Percentiles rank a stretch among this genome's conserved stretches.
phyloP scores from a whole-genome alignment of 2,888 invertebrate genomes.

The Shargacucullia verbasci region DNA sequence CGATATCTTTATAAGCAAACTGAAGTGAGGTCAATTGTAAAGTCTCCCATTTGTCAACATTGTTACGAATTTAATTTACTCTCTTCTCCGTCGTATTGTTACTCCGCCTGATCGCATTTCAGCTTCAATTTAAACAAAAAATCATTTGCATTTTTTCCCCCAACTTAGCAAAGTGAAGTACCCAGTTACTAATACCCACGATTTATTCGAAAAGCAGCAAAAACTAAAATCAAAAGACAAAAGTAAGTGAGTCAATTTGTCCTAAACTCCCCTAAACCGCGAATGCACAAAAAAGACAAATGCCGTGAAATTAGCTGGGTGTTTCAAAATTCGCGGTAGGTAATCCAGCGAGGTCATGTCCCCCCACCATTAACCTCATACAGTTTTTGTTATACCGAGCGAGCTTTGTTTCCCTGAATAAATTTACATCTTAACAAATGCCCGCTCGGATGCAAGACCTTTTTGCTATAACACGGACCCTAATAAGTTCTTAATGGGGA shows the following conservation, averaged over 20 bases:
- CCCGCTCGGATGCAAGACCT: constrained; percentile 69
- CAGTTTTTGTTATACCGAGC: constrained; percentile 76
- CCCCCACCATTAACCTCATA: constrained; percentile 73
- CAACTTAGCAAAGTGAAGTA: constrained; percentile 23
- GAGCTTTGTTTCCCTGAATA: constrained; percentile 81
- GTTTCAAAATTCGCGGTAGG: constrained; percentile 70
- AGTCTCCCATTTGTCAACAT: too few species aligned
- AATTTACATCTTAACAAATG: constrained; percentile 85
- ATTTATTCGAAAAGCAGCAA: constrained; percentile 39
- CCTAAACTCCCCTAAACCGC: constrained; percentile 47
- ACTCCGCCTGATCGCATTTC: constrained; percentile 34
- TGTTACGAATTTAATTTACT: too few species aligned
- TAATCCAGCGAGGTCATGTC: constrained; percentile 74
- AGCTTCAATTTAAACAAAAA: constrained; percentile 33
- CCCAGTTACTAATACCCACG: constrained; percentile 33
- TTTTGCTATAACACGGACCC: constrained; percentile 72
- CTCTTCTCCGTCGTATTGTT: constrained; percentile 18
- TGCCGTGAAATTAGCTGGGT: constrained; percentile 69
- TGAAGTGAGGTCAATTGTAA: too few species aligned
- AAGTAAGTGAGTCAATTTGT: constrained; percentile 54
- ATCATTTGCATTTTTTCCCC: constrained; percentile 38
- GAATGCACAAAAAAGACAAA: constrained; percentile 71
- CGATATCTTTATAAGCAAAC: too few species aligned
- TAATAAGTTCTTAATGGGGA: constrained; percentile 79
- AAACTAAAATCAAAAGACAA: constrained; percentile 56